Percentiles rank a stretch among this genome's conserved stretches.
Evolutionary conservation across 30 jellyfish, hydroid and myxozoan genomes (phyloP).

Genomic region (Aurelia sp.): DNA sequence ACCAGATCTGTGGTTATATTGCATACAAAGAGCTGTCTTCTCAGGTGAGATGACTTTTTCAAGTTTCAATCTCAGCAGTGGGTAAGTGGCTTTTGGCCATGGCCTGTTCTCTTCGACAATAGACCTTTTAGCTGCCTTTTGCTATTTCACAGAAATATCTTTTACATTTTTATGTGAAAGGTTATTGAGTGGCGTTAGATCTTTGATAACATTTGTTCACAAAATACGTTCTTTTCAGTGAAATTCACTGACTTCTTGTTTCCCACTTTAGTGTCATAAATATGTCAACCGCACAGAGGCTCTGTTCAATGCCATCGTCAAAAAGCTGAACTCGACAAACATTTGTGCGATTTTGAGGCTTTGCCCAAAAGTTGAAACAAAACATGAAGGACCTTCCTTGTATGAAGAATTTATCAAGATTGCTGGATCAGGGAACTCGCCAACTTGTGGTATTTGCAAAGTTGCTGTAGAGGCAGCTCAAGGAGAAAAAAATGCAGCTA

Average conservation of each 20-base stretch:
- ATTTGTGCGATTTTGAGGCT: conserved; percentile 23
- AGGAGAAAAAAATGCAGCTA: no score
- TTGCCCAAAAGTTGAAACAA: background rate
- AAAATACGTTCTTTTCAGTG: no score
- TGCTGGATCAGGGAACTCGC: background rate
- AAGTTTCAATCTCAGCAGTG: no score
- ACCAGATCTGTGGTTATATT: background rate
- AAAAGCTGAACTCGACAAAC: conserved; percentile 1
- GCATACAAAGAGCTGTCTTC: conserved; percentile 15
- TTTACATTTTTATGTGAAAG: no score
- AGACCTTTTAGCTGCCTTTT: no score
- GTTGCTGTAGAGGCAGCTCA: conserved; percentile 14
- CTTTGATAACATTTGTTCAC: no score
- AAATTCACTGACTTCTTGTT: background rate
- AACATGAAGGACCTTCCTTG: background rate
- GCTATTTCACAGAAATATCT: no score
- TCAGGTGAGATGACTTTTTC: background rate
- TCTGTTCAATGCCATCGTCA: conserved; percentile 6
- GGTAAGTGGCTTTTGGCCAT: no score
- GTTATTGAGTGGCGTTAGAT: no score
- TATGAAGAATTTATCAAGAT: background rate
- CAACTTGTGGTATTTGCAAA: conserved; percentile 51
- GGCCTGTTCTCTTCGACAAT: no score
- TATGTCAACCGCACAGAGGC: conserved; percentile 24
- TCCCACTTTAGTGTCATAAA: conserved; percentile 17